phyloP scores from a whole-genome alignment of 2,797 vertebrate species.

The Urocyon cinereoargenteus region DNA sequence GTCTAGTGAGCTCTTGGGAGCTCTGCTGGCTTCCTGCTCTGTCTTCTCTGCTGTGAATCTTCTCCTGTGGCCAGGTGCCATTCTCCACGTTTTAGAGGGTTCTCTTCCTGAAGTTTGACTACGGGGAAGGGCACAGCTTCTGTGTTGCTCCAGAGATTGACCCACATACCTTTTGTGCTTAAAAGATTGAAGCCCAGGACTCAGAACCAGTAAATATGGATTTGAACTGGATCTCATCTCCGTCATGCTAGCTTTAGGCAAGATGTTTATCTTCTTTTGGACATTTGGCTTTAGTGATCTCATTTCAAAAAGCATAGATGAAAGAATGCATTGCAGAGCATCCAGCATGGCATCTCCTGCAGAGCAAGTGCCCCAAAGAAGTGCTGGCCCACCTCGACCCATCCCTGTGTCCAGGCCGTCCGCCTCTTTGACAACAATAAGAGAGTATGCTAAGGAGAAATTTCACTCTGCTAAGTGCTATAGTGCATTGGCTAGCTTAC shows the following conservation, averaged over 20 bases:
- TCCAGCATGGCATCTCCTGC: fast-evolving
- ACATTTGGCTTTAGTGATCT: not conserved
- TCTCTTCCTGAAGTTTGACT: not conserved
- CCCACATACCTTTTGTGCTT: not conserved
- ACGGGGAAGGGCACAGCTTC: fast-evolving
- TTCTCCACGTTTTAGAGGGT: not conserved
- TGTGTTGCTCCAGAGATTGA: not conserved
- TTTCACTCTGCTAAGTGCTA: not conserved
- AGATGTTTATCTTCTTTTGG: not conserved
- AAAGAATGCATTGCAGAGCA: not conserved
- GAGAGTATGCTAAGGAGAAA: too few species aligned
- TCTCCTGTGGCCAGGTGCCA: fast-evolving
- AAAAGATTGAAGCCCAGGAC: not conserved
- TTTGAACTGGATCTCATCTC: not conserved
- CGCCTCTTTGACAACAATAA: fast-evolving
- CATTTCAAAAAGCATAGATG: not conserved
- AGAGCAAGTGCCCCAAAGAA: fast-evolving
- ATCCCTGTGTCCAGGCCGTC: too few species aligned
- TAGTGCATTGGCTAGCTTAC: not conserved
- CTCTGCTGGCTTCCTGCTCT: not conserved
- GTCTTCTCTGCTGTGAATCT: not conserved
- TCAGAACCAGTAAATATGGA: not conserved
- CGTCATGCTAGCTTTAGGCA: not conserved
- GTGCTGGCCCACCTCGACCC: fast-evolving
- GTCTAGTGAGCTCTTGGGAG: too few species aligned